Base-by-base conservation (phyloP, 2,888 invertebrate genomes). In the Nezara viridula region DNA sequence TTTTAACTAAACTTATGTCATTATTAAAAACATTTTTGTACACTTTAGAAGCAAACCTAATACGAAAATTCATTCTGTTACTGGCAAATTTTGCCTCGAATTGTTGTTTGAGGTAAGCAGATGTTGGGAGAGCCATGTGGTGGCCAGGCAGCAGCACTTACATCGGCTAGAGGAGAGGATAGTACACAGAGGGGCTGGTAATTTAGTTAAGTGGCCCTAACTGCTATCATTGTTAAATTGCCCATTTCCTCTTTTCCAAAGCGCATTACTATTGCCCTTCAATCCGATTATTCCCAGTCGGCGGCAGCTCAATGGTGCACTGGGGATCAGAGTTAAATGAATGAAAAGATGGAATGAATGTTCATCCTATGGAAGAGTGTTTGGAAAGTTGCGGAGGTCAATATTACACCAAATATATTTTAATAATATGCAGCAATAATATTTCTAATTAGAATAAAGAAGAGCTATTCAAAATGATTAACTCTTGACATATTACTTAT, bases 201-300 rank as follows among this genome's bases (percentile, higher is more conserved):
- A 81, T 81, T 81, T 47, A 81, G 81, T 47, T 44, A 81, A 81
- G 44, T 81, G 81, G 16, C 12, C n/a, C 81, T 81, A 81, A 81
- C 81, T 81, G n/a, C 24, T 24, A 44, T 81, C 81, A 81, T 81
- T 81, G 81, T 81, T 47, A 40, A 81, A 81, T 44, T 81, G 81
- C 81, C 81, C 81, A 44, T 81, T 81, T 81, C 81, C 81, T 81
- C 44, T 44, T 81, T 81, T 44, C 44, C 81, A 40, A 47, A 81
- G 44, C 81, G 19, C 32, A 73, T 73, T 73, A 73, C 32, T 73
- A 73, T 73, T 73, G 66, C 19, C 16, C 32, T 73, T 37, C 66
- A 73, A 73, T 73, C 66, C 66, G 66, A 19, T 37, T 73, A 73
- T 16, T 37, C 21, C 7, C 19, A 2, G 66, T 7, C 10, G 37